These are phyloP conservation scores for Microcebus murinus DNA, from an alignment of 2,113 vertebrate species.

Conservation along the genomic window DNA sequence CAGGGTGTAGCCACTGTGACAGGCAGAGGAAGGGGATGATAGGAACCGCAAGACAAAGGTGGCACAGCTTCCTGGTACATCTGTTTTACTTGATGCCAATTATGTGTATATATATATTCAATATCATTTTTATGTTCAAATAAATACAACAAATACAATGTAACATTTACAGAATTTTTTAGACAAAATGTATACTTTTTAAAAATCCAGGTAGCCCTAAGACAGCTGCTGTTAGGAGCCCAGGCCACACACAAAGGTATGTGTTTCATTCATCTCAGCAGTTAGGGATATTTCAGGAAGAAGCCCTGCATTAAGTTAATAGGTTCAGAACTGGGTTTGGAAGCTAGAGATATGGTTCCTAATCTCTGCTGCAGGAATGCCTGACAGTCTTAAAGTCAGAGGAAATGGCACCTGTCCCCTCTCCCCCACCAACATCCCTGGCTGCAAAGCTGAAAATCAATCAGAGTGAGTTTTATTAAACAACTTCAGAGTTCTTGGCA, in stretches of 20 bases:
- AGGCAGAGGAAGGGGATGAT: not conserved
- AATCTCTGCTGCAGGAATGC: not conserved
- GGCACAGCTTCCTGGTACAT: not conserved
- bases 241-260: not conserved
- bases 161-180: not conserved
- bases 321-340: not conserved
- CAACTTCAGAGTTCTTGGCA: constrained; percentile 53
- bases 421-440: not conserved
- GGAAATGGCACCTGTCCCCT: constrained; percentile 35
- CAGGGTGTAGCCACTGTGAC: not conserved
- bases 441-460: constrained; percentile 69
- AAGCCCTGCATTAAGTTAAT: not conserved
- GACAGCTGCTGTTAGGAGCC: not conserved
- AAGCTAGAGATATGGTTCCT: not conserved
- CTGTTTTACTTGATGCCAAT: not conserved
- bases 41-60: not conserved
- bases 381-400: not conserved
- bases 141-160: not conserved
- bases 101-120: not conserved
- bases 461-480: constrained; percentile 63
- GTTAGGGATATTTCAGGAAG: not conserved
- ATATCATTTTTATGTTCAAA: not conserved
- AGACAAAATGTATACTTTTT: not conserved
- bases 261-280: not conserved
- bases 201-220: not conserved